A percentile compares a stretch with the other conserved stretches of the same genome.
These are phyloP conservation scores for Sphenodon punctatus DNA, from an alignment of 2,797 vertebrate genomes.

Conservation along the genomic window DNA sequence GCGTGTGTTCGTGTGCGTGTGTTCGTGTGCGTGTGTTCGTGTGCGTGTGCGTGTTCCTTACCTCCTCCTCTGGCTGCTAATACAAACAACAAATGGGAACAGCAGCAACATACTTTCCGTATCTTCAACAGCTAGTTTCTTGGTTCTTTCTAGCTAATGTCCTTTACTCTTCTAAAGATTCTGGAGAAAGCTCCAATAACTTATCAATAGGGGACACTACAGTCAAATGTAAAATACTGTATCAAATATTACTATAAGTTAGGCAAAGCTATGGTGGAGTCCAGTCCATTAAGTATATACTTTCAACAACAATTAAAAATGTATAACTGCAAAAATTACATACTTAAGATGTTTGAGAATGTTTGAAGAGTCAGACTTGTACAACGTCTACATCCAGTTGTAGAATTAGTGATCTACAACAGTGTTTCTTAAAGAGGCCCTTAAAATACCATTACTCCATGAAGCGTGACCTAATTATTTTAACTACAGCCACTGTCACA, in stretches of 20 bases:
- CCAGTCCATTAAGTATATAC: slow-evolving; percentile 63
- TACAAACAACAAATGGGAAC: neutral
- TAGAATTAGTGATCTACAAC: slow-evolving; percentile 61
- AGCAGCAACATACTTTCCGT: no score
- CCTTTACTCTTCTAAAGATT: no score
- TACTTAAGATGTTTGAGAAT: slow-evolving; percentile 58
- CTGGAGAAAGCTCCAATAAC: neutral
- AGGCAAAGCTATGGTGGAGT: slow-evolving; percentile 26
- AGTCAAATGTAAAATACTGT: slow-evolving; percentile 6
- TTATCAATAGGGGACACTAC: slow-evolving; percentile 35
- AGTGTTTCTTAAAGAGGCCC: slow-evolving; percentile 58
- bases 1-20: no score
- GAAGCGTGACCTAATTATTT: slow-evolving; percentile 61
- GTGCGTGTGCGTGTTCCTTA: no score
- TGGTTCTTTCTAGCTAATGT: no score
- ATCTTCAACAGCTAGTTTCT: no score
- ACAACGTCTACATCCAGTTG: slow-evolving; percentile 61
- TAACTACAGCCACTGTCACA: slow-evolving; percentile 61
- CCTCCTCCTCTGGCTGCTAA: neutral
- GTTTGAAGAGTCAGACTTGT: slow-evolving; percentile 52
- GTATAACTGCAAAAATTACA: slow-evolving; percentile 52
- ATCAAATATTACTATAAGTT: slow-evolving; percentile 45
- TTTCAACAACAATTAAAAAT: slow-evolving; percentile 65
- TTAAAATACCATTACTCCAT: slow-evolving; percentile 60
- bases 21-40: no score